Conservation (phyloP, 1,140 invertebrate genomes). For the Trachymyrmex septentrionalis region DNA sequence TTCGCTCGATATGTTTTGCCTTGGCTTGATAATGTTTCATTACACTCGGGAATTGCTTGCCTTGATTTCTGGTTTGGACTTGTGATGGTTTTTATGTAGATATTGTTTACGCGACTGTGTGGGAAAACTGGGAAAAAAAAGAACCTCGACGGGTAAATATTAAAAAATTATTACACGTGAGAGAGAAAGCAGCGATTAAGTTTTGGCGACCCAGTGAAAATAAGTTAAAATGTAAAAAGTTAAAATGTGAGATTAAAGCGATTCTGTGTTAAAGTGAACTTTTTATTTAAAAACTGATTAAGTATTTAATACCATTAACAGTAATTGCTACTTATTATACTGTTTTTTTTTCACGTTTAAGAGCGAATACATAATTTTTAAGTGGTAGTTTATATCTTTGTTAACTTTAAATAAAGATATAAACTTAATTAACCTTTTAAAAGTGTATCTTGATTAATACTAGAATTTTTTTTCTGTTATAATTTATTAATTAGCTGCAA, state of each 20-base stretch:
- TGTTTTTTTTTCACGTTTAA: not conserved
- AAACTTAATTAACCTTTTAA: constrained; percentile 26
- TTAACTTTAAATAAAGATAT: not conserved
- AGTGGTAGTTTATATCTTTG: not conserved
- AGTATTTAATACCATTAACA: constrained; percentile 11
- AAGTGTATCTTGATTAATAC: constrained; percentile 16
- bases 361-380: not conserved
- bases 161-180: not conserved
- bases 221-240: constrained; percentile 6
- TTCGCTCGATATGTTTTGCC: not conserved
- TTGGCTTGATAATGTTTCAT: not conserved
- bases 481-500: constrained; percentile 67
- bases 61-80: not conserved
- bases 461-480: constrained; percentile 32
- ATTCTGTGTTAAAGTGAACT: not conserved
- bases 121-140: not conserved
- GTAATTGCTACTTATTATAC: not conserved
- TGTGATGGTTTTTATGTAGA: not conserved
- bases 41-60: not conserved
- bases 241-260: not conserved
- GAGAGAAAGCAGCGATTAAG: not conserved
- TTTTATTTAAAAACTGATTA: constrained; percentile 15
- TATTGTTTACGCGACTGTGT: not conserved
- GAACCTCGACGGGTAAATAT: not conserved
- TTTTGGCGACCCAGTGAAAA: not conserved